Conservation (phyloP, 2,888 invertebrate genomes). For the Andrena bicolor region DNA sequence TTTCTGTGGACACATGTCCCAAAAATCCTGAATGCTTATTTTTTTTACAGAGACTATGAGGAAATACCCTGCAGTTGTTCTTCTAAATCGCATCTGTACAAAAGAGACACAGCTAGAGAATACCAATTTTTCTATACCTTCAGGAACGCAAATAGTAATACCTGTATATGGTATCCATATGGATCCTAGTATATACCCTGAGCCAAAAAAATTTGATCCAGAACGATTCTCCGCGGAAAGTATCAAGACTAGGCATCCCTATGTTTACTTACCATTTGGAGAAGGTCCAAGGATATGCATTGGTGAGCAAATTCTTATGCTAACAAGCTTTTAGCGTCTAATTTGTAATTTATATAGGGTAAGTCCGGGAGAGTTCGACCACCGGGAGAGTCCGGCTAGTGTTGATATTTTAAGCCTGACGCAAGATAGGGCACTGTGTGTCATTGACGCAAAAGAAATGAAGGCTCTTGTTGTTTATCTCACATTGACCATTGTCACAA, state of each 20-base stretch:
- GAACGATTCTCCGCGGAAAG: slow-evolving; percentile 85
- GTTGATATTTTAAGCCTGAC: too few relatives aligned
- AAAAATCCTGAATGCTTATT: too few relatives aligned
- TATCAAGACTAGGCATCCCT: slow-evolving; percentile 73
- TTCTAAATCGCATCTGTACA: slow-evolving; percentile 81
- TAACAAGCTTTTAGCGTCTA: too few relatives aligned
- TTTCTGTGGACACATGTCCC: too few relatives aligned
- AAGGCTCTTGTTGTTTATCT: too few relatives aligned
- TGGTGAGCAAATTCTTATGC: slow-evolving; percentile 62
- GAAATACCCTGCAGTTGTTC: slow-evolving; percentile 82
- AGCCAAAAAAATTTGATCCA: slow-evolving; percentile 86
- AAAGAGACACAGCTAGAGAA: slow-evolving; percentile 74
- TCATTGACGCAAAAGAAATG: too few relatives aligned
- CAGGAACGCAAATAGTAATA: slow-evolving; percentile 80
- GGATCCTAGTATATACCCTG: slow-evolving; percentile 85
- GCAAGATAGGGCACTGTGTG: too few relatives aligned
- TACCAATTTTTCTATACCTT: slow-evolving; percentile 70
- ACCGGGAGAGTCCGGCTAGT: too few relatives aligned
- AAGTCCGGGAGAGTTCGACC: too few relatives aligned
- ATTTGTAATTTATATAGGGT: neutral
- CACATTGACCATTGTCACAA: too few relatives aligned
- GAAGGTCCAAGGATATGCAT: slow-evolving; percentile 80
- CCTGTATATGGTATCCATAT: slow-evolving; percentile 84
- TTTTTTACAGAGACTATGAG: slow-evolving; percentile 79
- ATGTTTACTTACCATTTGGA: slow-evolving; percentile 78